phyloP scores from a whole-genome alignment of 2,797 vertebrate genomes.

The Vipera latastei region DNA sequence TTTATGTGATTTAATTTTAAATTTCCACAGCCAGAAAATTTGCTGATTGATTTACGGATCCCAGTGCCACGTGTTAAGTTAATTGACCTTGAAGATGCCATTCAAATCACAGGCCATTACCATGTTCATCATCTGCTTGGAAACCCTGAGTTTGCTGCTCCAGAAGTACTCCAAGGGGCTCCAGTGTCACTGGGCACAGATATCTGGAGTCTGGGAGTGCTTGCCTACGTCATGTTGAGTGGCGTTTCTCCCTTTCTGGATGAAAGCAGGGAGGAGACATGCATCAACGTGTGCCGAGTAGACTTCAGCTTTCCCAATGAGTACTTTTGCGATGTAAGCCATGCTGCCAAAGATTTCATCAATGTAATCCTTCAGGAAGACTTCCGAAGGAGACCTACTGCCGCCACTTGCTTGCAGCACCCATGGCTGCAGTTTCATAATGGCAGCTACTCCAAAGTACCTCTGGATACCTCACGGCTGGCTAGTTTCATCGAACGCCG shows the following conservation, averaged over 20 bases:
- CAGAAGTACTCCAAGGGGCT: constrained; percentile 90
- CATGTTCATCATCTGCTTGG: constrained; percentile 93
- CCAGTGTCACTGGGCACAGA: constrained; percentile 91
- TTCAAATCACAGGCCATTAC: constrained; percentile 89
- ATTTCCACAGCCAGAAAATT: constrained; percentile 88
- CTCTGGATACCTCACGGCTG: constrained; percentile 88
- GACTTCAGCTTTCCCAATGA: constrained; percentile 96
- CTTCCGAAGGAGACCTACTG: constrained; percentile 84
- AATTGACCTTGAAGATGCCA: constrained; percentile 91
- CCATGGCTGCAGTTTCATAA: constrained; percentile 90
- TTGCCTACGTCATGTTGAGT: constrained; percentile 92
- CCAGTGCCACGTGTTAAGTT: constrained; percentile 88
- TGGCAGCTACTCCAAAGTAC: constrained; percentile 88
- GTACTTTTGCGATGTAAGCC: constrained; percentile 88
- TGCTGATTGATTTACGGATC: constrained; percentile 88
- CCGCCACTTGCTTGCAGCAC: constrained; percentile 90
- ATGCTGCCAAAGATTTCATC: constrained; percentile 91
- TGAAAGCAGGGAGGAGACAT: constrained; percentile 95
- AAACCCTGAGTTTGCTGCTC: constrained; percentile 94
- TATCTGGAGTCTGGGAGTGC: constrained; percentile 92
- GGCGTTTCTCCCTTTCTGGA: constrained; percentile 97
- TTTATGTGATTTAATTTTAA: constrained; percentile 6
- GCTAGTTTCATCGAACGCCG: constrained; percentile 91
- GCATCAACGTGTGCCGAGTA: constrained; percentile 92
- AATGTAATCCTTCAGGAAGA: constrained; percentile 86